Evolutionary conservation across 2,888 invertebrate species (phyloP), one percentile per base, ranked within the genome.

Genomic region (Alentia gelatinosa): DNA sequence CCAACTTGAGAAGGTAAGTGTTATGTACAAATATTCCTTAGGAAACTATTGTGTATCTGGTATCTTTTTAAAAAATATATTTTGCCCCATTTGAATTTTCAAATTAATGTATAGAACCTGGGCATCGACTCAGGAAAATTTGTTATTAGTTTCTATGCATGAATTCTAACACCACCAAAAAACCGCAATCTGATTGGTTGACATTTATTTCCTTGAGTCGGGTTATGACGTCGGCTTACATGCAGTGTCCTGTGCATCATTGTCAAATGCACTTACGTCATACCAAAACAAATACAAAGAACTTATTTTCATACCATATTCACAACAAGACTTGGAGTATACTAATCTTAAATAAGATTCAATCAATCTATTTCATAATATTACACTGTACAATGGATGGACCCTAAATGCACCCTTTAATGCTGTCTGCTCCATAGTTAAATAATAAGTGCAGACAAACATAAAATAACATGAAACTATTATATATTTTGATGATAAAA

Each of bases 381-480:
- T 86, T 86, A 86, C 86, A 86, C 86, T 86, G 86, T 86, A 86
- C 86, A 86, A 86, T 86, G 47, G 42, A 86, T 86, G 86, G 86
- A 86, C 50, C 50, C 7, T 86, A 86, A 86, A 86, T 86, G 47
- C 86, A 86, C 86, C 86, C 86, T 86, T 86, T 86, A 79, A 37
- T 79, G n/a, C 35, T 79, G 39, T 79, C 79, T 79, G 35, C 79
- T 79, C 79, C 79, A 39, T 79, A 79, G 19, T 79, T 79, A 79
- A 79, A 79, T 68, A 68, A 68, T 79, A 79, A 35, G 79, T 79
- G 79, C 79, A 79, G 79, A 79, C 79, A 35, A 79, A 79, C 79
- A 79, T 39, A 79, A 79, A 35, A 79, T 79, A 79, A 79, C 79
- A 79, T 79, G 19, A 79, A 35, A 37, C 79, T 79, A 37, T 79